Percentiles rank a stretch among this genome's conserved stretches.
Evolutionary conservation across 35 echinoderm and acorn worm species (phyloP).

Genomic region (Strongylocentrotus purpuratus): DNA sequence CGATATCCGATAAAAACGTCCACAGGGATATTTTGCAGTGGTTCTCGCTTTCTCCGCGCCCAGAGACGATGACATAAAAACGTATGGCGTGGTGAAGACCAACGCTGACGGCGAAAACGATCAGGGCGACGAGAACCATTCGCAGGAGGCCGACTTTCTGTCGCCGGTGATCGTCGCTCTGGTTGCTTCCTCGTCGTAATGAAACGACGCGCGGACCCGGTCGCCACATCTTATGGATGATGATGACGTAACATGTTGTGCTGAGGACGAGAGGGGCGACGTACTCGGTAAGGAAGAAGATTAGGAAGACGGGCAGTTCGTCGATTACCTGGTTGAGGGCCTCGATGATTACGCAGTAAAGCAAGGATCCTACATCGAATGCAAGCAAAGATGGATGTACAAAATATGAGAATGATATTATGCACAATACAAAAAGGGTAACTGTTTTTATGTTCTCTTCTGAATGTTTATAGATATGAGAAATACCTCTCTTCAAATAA

Average conservation of each 20-base stretch:
- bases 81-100: not conserved
- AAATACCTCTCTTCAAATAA: too few relatives aligned
- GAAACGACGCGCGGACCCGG: not conserved
- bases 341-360: not conserved
- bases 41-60: not conserved
- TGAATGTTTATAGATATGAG: too few relatives aligned
- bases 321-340: not conserved
- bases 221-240: not conserved
- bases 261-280: not conserved
- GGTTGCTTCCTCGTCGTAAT: not conserved
- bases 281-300: conserved; percentile 10
- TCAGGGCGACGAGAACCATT: not conserved
- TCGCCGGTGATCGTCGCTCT: not conserved
- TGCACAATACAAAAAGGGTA: too few relatives aligned
- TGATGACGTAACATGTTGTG: not conserved
- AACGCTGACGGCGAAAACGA: not conserved
- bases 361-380: not conserved
- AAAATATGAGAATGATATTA: too few relatives aligned
- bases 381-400: too few relatives aligned
- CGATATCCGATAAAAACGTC: not conserved
- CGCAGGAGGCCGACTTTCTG: conserved; percentile 10
- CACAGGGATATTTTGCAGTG: not conserved
- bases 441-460: too few relatives aligned
- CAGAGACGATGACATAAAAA: not conserved
- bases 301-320: not conserved